phyloP scores from a whole-genome alignment of 2,113 vertebrate species.

The Thinocorus orbignyianus region DNA sequence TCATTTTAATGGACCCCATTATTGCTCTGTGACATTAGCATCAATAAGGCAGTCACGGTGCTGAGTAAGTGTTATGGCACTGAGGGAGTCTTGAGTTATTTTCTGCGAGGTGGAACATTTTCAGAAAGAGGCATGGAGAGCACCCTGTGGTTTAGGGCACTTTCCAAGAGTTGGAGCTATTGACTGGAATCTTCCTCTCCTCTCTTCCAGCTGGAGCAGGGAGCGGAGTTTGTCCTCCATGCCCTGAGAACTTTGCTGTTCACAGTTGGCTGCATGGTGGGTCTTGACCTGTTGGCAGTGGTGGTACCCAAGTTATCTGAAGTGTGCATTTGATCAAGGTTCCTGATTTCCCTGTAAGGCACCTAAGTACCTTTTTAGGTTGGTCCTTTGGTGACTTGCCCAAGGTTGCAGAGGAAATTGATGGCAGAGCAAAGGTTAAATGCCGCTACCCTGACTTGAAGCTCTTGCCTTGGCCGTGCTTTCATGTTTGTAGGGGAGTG shows the following conservation, averaged over 20 bases:
- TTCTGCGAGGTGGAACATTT: slow-evolving; percentile 6
- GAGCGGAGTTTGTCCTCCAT: neutral
- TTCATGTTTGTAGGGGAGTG: neutral
- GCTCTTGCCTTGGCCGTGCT: neutral
- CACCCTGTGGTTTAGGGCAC: neutral
- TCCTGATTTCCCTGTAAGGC: neutral
- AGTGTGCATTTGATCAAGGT: accelerated
- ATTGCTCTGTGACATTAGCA: neutral
- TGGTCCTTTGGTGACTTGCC: neutral
- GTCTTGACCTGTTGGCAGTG: neutral
- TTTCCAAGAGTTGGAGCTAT: neutral
- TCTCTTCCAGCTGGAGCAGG: neutral
- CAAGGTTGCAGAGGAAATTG: neutral
- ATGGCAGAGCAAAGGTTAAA: neutral
- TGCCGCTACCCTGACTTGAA: neutral
- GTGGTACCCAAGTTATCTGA: neutral
- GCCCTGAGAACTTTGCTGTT: neutral
- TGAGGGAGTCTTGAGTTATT: neutral
- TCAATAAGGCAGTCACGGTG: neutral
- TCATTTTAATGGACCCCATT: neutral
- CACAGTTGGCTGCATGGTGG: neutral
- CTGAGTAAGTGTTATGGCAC: neutral
- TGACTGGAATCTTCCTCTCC: neutral
- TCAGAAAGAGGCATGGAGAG: slow-evolving; percentile 12
- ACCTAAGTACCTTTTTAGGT: neutral